Base-by-base conservation (phyloP, 2,113 vertebrate genomes). In the Vombatus ursinus region DNA sequence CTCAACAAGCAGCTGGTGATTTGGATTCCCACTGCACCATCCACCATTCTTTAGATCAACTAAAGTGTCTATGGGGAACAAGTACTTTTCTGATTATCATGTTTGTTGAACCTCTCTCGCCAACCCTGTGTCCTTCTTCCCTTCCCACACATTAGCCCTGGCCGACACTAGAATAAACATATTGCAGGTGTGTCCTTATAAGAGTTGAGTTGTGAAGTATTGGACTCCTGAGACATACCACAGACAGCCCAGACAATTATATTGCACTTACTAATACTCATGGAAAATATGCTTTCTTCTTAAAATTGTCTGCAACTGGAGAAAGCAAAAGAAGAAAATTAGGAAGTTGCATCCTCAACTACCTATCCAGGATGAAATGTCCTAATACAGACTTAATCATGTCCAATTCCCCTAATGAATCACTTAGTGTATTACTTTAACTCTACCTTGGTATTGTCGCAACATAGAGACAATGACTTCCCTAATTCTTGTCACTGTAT, bases 281-380 rank as follows among this genome's bases (percentile, higher is more conserved):
- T 37, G 12, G 44, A 7, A 93, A 50, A 22, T 50, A 50, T 5
- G 49, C 93, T 91, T 94, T 89, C 53, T 89, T 92, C 96, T 50
- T 3, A 19, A 54, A 90, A 68, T 14, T 0, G 0, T 22, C 25
- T 28, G 7, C 49, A 7, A 1, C 2, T 8, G 92, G 54, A 57
- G 25, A 31, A 22, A 51, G 47, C 5, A 4, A 47, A 25, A 14
- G 28, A 50, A 16, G 22, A 16, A 8, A 24, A 49, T 0, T 8
- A 44, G 31, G 89, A 50, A 37, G 19, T 5, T 5, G 1, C 37
- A 19, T 22, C 91, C 11, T 47, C 8, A 0, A 3, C 16, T 2
- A 0, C 9, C 0, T 2, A 2, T 37, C 12, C 25, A 6, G 50
- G 22, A 8, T 3, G 14, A 1, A 49, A 94, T 2, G 48, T 2